Base-by-base conservation (phyloP, 2,888 invertebrate genomes). In the Caenorhabditis sulstoni region DNA sequence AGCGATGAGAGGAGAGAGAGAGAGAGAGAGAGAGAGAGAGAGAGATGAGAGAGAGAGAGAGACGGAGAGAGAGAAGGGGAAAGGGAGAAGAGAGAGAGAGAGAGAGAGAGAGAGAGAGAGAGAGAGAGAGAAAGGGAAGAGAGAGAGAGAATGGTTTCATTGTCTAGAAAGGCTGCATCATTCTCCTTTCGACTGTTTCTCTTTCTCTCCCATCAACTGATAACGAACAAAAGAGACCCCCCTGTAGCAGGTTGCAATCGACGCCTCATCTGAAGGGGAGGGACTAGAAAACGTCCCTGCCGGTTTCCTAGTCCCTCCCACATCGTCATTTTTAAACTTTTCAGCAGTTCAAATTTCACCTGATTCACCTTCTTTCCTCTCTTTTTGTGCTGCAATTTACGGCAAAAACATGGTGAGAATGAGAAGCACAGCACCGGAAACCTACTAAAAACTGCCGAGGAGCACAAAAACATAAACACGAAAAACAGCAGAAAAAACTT, bases 381-480 rank as follows among this genome's bases (percentile, higher is more conserved):
- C 4, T 39, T 50, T 35, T 35, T n/a, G 22, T 50, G 49, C 12
- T 64, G 16, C 16, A 39, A 52, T 20, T 39, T 50, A 37, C 22
- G 44, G 22, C 7, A 4, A 41, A 41, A 41, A 41, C 41, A 41
- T 11, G 11, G n/a, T n/a, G n/a, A 4, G 11, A 35, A 12, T n/a
- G 22, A 16, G 9, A 9, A 20, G 12, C n/a, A 9, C 41, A 44
- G 41, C 62, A 64, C 64, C 64, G 64, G 64, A 64, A 64, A 64
- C 37, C 41, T 23, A 41, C 41, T 58, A 50, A 64, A 64, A 64
- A 18, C 41, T 23, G 23, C 41, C 41, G 20, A 18, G 49, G 49
- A 62, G 37, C 50, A 49, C 16, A 52, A 41, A 22, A 41, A 23
- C 14, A 64, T 41, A 64, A 52, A 50, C 47, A 61, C 39, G 23